Evolutionary conservation across 2,113 vertebrate species (phyloP).

Genomic region (Odontophorus gujanensis): DNA sequence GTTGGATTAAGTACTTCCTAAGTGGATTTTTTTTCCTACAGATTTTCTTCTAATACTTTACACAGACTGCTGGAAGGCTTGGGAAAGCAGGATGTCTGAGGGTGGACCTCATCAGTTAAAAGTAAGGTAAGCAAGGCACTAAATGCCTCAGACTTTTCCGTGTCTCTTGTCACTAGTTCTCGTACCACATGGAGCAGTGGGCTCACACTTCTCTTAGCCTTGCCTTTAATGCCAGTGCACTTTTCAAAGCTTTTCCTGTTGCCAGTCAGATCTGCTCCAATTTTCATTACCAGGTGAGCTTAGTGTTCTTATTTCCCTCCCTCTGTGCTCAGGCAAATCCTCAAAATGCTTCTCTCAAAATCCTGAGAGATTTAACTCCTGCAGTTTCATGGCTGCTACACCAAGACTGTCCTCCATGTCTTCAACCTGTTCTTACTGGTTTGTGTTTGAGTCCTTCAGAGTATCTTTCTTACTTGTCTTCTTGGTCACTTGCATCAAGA

Average conservation of each 20-base stretch:
- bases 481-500: background rate
- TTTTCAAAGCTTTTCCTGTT: background rate
- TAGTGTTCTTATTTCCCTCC: background rate
- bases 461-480: background rate
- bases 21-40: background rate
- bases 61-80: background rate
- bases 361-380: background rate
- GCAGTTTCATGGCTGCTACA: background rate
- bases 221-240: background rate
- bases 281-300: background rate
- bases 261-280: background rate
- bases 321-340: too few relatives aligned
- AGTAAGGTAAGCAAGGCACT: background rate
- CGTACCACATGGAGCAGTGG: background rate
- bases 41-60: background rate
- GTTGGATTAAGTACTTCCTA: background rate
- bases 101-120: background rate
- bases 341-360: background rate
- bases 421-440: background rate
- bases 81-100: background rate
- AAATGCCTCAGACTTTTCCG: background rate
- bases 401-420: background rate
- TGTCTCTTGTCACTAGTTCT: background rate
- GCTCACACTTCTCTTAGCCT: background rate
- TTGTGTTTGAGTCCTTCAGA: background rate